Percentiles rank a stretch among this genome's conserved stretches.
Conservation (phyloP, 2,113 vertebrate genomes). For the Eonycteris spelaea region DNA sequence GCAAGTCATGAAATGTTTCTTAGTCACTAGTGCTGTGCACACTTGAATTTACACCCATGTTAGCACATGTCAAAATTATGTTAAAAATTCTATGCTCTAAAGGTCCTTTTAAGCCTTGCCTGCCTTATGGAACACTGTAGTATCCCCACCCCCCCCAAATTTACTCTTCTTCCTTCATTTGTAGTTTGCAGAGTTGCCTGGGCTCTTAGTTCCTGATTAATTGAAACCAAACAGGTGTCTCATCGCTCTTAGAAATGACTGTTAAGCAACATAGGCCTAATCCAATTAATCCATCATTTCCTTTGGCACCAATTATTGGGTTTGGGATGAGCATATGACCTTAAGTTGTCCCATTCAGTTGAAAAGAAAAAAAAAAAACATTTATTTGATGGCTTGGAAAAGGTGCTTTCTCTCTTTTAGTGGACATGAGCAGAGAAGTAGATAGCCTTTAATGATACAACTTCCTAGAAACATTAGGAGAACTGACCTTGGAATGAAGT, state of each 20-base stretch:
- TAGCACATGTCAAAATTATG: neutral
- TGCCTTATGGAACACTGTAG: neutral
- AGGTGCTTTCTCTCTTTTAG: neutral
- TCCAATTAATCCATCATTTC: neutral
- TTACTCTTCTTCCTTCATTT: neutral
- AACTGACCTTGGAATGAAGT: neutral
- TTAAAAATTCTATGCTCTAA: neutral
- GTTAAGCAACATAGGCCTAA: neutral
- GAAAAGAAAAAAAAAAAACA: neutral
- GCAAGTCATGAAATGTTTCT: neutral
- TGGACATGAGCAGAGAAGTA: neutral
- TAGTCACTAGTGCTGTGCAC: neutral
- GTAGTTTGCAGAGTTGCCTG: neutral
- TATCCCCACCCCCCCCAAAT: neutral
- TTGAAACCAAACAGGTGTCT: neutral
- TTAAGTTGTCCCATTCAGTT: neutral
- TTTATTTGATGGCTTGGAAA: neutral
- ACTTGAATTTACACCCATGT: neutral
- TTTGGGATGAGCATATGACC: neutral
- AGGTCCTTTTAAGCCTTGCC: neutral
- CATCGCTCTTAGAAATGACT: neutral
- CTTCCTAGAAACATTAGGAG: neutral
- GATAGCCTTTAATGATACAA: neutral
- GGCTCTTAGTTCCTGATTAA: neutral
- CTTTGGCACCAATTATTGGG: neutral